phyloP scores from a whole-genome alignment of 2,888 invertebrate species.

The Glyphotaelius pellucidus region DNA sequence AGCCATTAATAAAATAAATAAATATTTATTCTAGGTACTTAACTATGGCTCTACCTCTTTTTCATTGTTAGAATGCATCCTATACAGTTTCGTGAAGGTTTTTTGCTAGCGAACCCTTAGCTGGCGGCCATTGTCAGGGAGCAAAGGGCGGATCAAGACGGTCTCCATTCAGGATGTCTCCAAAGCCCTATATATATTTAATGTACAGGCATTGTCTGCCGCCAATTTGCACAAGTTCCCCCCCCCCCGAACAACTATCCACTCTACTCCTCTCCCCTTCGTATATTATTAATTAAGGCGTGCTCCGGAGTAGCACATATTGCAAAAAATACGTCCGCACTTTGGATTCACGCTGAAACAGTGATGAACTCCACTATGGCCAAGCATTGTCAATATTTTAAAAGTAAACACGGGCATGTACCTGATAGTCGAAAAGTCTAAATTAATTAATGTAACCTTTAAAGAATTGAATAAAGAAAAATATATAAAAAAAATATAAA shows the following conservation, averaged over 20 bases:
- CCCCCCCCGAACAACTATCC: background rate
- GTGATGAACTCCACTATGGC: background rate
- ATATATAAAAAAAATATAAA: too few relatives aligned
- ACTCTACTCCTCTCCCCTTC: background rate
- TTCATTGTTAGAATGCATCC: background rate
- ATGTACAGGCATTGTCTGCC: slow-evolving; percentile 40
- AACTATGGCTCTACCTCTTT: background rate
- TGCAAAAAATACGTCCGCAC: background rate
- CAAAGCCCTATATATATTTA: slow-evolving; percentile 37
- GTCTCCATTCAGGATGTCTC: slow-evolving; percentile 42
- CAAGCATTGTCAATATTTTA: background rate
- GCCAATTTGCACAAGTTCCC: slow-evolving; percentile 18
- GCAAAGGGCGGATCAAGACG: slow-evolving; percentile 41
- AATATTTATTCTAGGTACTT: too few relatives aligned
- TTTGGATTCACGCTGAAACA: background rate
- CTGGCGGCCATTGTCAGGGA: slow-evolving; percentile 25
- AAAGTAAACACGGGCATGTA: too few relatives aligned
- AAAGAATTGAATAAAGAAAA: too few relatives aligned
- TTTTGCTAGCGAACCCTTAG: slow-evolving; percentile 31
- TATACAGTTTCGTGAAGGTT: background rate
- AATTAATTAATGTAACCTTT: too few relatives aligned
- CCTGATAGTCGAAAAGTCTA: too few relatives aligned
- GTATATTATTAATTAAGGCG: slow-evolving; percentile 36
- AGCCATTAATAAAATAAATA: too few relatives aligned
- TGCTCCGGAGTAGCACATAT: background rate